These are phyloP conservation scores for Tetraodon nigroviridis DNA, from an alignment of 2,113 vertebrate species.

Conservation along the genomic window DNA sequence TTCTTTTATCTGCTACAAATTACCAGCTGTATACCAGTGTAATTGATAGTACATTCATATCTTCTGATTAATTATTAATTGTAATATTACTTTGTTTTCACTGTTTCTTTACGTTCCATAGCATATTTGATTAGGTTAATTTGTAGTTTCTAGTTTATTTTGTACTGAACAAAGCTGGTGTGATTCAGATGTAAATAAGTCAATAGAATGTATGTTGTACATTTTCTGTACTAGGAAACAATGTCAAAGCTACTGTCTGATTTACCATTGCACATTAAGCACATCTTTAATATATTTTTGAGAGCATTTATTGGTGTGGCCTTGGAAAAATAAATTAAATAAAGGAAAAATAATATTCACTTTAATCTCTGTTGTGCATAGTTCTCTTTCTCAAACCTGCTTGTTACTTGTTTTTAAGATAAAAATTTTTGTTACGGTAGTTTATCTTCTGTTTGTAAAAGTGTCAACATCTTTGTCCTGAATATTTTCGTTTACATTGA, in stretches of 20 bases:
- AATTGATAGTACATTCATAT: constrained; percentile 42
- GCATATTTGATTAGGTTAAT: constrained; percentile 17
- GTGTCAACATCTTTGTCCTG: too few species aligned
- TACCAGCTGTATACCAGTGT: constrained; percentile 37
- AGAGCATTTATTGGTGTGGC: constrained; percentile 29
- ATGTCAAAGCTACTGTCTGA: constrained; percentile 43
- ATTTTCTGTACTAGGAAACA: constrained; percentile 7
- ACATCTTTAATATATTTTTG: constrained; percentile 50
- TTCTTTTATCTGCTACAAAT: constrained; percentile 30
- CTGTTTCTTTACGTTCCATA: constrained; percentile 31
- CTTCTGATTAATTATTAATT: constrained; percentile 58
- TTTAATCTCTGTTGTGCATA: not conserved
- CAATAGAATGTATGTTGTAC: constrained; percentile 2
- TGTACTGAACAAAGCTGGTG: constrained; percentile 4
- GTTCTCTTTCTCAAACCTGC: not conserved
- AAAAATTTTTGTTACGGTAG: too few species aligned
- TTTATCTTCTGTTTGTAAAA: too few species aligned
- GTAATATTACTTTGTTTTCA: constrained; percentile 27
- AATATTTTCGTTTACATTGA: too few species aligned
- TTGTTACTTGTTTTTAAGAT: too few species aligned
- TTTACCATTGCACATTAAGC: constrained; percentile 54
- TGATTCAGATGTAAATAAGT: constrained; percentile 4
- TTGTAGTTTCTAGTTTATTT: constrained; percentile 1
- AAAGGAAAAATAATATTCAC: constrained; percentile 50
- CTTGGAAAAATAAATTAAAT: constrained; percentile 45